Percentiles rank a stretch among this genome's conserved stretches.
Evolutionary conservation across 2,113 vertebrate genomes (phyloP).

Genomic region (Naja naja): DNA sequence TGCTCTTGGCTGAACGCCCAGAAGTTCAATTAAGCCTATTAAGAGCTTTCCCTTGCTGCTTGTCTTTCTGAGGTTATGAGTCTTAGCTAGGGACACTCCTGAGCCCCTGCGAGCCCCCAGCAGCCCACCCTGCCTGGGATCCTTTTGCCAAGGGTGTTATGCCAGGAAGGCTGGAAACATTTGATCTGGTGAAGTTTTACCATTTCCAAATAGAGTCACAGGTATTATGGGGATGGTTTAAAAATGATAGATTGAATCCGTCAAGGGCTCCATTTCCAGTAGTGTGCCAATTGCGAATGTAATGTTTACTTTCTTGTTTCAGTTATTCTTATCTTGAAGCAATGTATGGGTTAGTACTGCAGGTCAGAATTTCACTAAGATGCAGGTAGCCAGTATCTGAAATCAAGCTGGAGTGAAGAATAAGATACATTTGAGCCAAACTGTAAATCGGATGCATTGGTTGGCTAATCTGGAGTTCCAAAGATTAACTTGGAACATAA

Average conservation of each 20-base stretch:
- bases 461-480: background rate
- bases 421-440: background rate
- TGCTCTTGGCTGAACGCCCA: no score
- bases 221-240: background rate
- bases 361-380: background rate
- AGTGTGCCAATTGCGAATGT: background rate
- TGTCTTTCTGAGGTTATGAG: no score
- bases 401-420: background rate
- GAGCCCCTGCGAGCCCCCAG: no score
- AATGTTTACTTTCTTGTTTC: background rate
- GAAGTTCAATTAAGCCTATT: no score
- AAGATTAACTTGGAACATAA: background rate
- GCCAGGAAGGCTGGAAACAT: background rate
- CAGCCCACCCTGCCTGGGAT: background rate
- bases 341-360: background rate
- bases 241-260: background rate
- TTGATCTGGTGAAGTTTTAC: no score
- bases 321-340: background rate
- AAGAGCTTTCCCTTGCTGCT: no score
- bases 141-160: background rate
- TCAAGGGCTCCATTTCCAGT: background rate
- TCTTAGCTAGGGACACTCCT: no score
- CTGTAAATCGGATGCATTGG: background rate
- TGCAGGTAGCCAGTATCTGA: background rate
- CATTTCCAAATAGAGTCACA: no score